Conservation (phyloP, 2,888 invertebrate genomes). For the Eupithecia exiguata region DNA sequence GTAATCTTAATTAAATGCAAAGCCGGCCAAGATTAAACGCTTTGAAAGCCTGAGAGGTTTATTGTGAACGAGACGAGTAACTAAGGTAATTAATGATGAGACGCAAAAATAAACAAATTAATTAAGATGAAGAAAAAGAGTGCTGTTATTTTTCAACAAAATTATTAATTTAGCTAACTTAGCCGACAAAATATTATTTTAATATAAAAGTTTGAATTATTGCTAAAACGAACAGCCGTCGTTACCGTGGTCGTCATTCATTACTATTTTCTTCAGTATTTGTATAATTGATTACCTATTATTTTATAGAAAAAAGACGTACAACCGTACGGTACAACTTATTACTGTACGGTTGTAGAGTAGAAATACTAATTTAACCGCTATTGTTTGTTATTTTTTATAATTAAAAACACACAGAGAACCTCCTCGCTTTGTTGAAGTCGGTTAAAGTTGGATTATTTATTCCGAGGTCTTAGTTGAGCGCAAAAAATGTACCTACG, state of each 20-base stretch:
- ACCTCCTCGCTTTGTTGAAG: too few relatives aligned
- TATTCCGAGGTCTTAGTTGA: too few relatives aligned
- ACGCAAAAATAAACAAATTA: slow-evolving; percentile 12
- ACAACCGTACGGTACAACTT: background rate
- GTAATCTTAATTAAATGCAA: slow-evolving; percentile 53
- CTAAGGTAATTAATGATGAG: slow-evolving; percentile 32
- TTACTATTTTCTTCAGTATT: background rate
- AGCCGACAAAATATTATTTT: background rate
- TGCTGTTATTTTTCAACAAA: background rate
- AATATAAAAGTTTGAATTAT: too few relatives aligned
- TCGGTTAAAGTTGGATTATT: too few relatives aligned
- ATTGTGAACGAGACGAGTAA: slow-evolving; percentile 28
- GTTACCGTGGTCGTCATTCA: too few relatives aligned
- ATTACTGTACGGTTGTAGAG: too few relatives aligned
- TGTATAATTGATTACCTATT: background rate
- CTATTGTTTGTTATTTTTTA: too few relatives aligned
- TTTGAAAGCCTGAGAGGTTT: slow-evolving; percentile 36
- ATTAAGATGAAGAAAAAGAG: background rate
- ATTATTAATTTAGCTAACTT: background rate
- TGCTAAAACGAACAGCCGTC: too few relatives aligned
- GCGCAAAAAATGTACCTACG: too few relatives aligned
- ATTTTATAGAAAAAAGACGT: background rate
- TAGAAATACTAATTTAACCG: too few relatives aligned
- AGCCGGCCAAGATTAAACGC: slow-evolving; percentile 45
- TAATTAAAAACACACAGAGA: too few relatives aligned